phyloP scores from a whole-genome alignment of 2,113 vertebrate species.

The Pan troglodytes region DNA sequence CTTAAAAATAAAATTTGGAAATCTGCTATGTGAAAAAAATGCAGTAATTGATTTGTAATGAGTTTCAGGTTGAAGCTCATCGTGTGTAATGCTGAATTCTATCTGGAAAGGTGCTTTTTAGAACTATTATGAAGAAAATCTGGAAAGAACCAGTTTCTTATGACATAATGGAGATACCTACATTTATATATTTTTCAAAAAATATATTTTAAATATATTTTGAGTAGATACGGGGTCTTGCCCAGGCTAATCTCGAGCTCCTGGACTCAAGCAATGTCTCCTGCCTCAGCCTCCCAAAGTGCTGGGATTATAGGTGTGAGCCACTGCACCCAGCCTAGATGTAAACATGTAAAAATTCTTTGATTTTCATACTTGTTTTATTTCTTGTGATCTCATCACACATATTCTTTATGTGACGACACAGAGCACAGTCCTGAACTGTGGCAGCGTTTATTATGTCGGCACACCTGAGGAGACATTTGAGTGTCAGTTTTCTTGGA shows the following conservation, averaged over 20 bases:
- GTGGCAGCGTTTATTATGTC: not conserved
- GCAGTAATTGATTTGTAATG: not conserved
- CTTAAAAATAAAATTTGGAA: not conserved
- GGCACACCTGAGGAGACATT: not conserved
- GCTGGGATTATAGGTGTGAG: not conserved
- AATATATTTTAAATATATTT: not conserved
- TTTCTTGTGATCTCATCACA: not conserved
- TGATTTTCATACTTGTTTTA: not conserved
- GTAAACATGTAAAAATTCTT: not conserved
- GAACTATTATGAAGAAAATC: not conserved
- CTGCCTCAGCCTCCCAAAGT: not conserved
- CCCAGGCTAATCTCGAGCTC: not conserved
- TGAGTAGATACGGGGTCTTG: not conserved
- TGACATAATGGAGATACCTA: not conserved
- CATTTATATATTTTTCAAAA: not conserved
- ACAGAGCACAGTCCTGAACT: not conserved
- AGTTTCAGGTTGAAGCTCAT: not conserved
- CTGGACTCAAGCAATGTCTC: not conserved
- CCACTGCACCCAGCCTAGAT: not conserved
- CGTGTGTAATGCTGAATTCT: not conserved
- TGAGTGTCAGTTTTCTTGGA: not conserved
- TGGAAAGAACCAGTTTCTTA: not conserved
- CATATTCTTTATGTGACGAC: not conserved
- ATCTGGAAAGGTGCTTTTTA: not conserved
- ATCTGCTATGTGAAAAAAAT: not conserved